Conservation (phyloP, 2,113 vertebrate genomes). For the Pica pica region DNA sequence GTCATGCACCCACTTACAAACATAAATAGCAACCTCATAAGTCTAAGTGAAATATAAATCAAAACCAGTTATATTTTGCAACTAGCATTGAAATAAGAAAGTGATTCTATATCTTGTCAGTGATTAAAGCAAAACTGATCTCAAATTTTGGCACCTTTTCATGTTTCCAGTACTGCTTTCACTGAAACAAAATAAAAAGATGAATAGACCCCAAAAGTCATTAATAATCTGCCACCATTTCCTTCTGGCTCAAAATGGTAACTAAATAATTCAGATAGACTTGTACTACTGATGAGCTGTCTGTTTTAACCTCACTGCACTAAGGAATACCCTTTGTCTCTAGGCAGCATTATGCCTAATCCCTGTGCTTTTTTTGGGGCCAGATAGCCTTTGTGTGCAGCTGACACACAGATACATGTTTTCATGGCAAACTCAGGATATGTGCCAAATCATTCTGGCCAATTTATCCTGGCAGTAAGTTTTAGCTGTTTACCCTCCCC, state of each 20-base stretch:
- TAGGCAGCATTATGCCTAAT: conserved; percentile 24
- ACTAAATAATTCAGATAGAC: conserved; percentile 19
- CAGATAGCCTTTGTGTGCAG: conserved; percentile 15
- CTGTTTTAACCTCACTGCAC: background rate
- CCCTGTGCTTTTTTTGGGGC: background rate
- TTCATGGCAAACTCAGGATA: background rate
- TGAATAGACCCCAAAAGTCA: background rate
- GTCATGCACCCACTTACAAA: background rate
- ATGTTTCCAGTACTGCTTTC: background rate
- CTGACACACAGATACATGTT: background rate
- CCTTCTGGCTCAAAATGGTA: conserved; percentile 7
- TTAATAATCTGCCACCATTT: background rate
- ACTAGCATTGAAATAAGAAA: background rate
- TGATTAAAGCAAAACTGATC: background rate
- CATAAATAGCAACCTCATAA: background rate
- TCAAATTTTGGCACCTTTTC: background rate
- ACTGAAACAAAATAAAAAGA: background rate
- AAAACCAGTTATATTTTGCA: background rate
- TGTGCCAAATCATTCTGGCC: background rate
- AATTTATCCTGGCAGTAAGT: background rate
- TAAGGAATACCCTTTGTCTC: conserved; percentile 15
- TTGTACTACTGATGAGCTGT: background rate
- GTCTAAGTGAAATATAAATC: background rate
- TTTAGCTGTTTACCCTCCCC: background rate
- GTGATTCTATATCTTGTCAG: background rate